Evolutionary conservation across 2,113 vertebrate species (phyloP), one percentile per base, ranked within the genome.

Genomic region (Eira barbara): DNA sequence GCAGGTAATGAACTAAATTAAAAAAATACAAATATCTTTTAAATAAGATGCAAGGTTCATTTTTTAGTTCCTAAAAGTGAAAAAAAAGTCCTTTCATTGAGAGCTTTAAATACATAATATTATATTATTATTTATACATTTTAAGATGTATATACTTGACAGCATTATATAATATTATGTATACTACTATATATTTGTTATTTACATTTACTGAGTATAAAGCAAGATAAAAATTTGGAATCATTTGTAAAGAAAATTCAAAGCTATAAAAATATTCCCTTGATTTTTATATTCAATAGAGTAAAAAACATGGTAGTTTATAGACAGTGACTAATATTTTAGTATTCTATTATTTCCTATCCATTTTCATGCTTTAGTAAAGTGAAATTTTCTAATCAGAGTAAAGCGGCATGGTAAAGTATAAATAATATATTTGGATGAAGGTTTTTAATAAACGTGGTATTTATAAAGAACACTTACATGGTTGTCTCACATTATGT

Each of bases 381-480:
- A 97, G 96, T 98, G 93, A 97, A 98, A 96, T 96, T 98, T 98
- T 98, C 96, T 97, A 98, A 98, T 98, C 97, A 98, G 90, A 98
- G 93, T 78, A 90, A 97, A 82, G 95, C 96, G 45, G 90, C 78
- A 52, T 93, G 96, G 92, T 88, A 74, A 98, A 96, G 74, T 97
- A 89, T 65, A 98, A 92, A 97, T 98, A 98, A 98, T 98, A 55
- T 95, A 97, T 98, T 97, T 94, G 45, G 96, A 98, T 98, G 95
- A 96, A 98, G 47, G n/a, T 71, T 97, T 98, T 98, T 98, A 98
- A 98, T 98, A 97, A 98, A 98, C 97, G 52, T 96, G 93, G 55
- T 98, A 95, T 97, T 99, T 98, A 98, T 98, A 97, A 97, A 95
- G 94, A 97, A 96, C 79, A 97, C 96, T 89, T 79, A 92, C 89